These are phyloP conservation scores for Archips crataeganus DNA, from an alignment of 2,888 invertebrate species.

Conservation along the genomic window DNA sequence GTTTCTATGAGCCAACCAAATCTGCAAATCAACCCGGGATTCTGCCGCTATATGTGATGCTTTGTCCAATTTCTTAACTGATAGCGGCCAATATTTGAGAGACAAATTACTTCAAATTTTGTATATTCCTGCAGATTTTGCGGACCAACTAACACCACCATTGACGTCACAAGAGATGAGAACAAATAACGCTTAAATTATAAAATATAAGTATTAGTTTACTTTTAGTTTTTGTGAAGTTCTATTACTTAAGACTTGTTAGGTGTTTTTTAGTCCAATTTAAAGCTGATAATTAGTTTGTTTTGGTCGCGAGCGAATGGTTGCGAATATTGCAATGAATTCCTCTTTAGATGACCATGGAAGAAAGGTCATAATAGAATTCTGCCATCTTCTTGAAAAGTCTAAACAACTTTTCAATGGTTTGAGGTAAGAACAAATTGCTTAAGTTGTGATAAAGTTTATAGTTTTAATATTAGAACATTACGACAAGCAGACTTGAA, in stretches of 20 bases:
- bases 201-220: constrained; percentile 1
- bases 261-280: not conserved
- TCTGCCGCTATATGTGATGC: not conserved
- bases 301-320: constrained; percentile 32
- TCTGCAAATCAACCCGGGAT: not conserved
- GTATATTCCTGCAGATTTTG: not conserved
- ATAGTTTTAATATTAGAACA: too few relatives aligned
- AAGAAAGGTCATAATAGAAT: constrained; percentile 97
- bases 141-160: not conserved
- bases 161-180: not conserved
- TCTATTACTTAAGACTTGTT: not conserved
- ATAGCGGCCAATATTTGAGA: not conserved
- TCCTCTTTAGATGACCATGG: constrained; percentile 91
- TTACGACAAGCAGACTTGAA: too few relatives aligned
- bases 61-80: not conserved
- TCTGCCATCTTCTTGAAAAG: constrained; percentile 98
- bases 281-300: not conserved
- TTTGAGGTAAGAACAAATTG: constrained; percentile 87
- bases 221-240: not conserved
- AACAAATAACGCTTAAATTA: not conserved
- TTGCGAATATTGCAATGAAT: constrained; percentile 42
- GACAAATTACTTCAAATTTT: not conserved
- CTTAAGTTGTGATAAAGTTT: not conserved
- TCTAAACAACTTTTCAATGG: constrained; percentile 99
- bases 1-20: not conserved